phyloP scores from a whole-genome alignment of 2,797 vertebrate genomes.

The Chrysolophus pictus region DNA sequence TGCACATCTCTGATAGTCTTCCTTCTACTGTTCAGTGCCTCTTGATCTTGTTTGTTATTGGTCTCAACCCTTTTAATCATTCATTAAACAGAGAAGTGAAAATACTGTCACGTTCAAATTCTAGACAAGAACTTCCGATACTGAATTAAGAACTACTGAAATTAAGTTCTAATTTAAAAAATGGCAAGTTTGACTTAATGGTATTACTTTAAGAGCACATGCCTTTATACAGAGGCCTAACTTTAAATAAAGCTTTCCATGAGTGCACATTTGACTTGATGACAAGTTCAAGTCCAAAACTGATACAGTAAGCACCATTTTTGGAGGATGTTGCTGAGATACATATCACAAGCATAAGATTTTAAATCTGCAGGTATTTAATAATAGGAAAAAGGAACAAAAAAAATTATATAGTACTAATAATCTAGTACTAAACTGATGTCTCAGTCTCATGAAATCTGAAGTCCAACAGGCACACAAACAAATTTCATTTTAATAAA shows the following conservation, averaged over 20 bases:
- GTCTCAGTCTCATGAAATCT: not conserved
- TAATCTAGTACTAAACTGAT: rapidly evolving
- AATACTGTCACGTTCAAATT: not conserved
- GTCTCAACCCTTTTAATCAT: not conserved
- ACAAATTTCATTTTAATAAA: not conserved
- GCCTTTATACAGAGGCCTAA: not conserved
- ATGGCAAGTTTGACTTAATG: rapidly evolving
- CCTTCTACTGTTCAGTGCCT: not conserved
- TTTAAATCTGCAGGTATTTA: not conserved
- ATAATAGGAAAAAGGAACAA: not conserved
- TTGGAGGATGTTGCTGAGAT: not conserved
- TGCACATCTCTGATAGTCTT: not conserved
- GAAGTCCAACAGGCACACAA: not conserved
- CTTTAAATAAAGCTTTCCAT: not conserved
- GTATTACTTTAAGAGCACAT: not conserved
- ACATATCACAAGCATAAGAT: not conserved
- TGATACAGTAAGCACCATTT: not conserved
- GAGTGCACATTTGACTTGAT: not conserved
- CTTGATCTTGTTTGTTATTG: not conserved
- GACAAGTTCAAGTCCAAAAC: not conserved
- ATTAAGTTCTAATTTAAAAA: not conserved
- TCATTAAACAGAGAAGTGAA: not conserved
- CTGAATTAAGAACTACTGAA: not conserved
- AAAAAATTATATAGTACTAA: not conserved
- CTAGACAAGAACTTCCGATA: not conserved